phyloP scores from a whole-genome alignment of 2,797 vertebrate species.

The Vespertilio murinus region DNA sequence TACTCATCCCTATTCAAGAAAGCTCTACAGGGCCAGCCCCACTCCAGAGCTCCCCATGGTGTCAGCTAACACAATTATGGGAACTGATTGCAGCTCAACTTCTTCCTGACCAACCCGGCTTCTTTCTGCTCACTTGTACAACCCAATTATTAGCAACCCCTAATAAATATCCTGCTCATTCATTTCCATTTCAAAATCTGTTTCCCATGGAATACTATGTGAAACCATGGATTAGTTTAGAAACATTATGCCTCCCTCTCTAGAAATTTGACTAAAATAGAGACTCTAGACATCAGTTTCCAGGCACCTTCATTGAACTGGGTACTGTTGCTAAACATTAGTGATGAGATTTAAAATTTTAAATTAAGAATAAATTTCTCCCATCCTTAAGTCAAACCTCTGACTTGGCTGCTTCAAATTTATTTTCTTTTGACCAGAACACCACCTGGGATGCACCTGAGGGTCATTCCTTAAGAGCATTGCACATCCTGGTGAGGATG shows the following conservation, averaged over 20 bases:
- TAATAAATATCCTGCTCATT: background rate
- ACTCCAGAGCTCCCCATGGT: background rate
- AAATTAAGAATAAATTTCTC: background rate
- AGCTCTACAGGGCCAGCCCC: background rate
- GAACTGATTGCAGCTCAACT: rapidly evolving
- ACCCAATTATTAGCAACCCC: background rate
- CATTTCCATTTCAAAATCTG: background rate
- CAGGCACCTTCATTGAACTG: background rate
- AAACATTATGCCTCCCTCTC: background rate
- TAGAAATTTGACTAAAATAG: background rate
- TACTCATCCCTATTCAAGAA: background rate
- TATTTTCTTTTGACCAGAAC: background rate
- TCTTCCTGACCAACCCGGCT: background rate
- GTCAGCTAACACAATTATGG: background rate
- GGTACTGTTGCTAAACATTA: background rate
- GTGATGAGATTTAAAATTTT: background rate
- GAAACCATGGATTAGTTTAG: background rate
- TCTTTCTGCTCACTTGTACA: background rate
- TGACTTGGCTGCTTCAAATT: background rate
- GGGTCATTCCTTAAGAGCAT: background rate
- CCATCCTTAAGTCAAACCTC: background rate
- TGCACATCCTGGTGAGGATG: background rate
- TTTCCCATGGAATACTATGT: background rate
- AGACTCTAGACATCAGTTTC: background rate
- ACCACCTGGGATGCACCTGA: background rate